Percentiles rank a stretch among this genome's conserved stretches.
Evolutionary conservation across 2,888 invertebrate species (phyloP).

Genomic region (Thera obeliscata): DNA sequence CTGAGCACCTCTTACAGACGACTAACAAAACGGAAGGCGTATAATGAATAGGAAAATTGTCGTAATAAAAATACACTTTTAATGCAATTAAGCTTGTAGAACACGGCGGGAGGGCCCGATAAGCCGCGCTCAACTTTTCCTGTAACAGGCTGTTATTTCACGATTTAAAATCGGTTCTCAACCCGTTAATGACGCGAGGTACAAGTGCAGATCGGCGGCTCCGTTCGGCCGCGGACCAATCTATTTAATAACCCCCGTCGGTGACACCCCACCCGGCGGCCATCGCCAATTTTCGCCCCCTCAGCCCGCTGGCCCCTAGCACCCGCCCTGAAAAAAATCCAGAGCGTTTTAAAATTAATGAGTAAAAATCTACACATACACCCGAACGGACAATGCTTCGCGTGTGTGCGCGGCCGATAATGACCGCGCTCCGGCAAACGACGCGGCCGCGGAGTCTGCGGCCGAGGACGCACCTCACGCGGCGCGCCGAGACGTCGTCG

Average conservation of each 20-base stretch:
- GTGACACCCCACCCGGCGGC: conserved; percentile 84
- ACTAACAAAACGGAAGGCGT: conserved; percentile 37
- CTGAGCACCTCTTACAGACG: conserved; percentile 23
- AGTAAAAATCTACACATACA: conserved; percentile 85
- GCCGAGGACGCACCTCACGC: conserved; percentile 34
- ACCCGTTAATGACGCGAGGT: conserved; percentile 84
- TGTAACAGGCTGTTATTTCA: conserved; percentile 84
- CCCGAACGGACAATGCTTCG: conserved; percentile 67
- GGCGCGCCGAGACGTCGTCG: conserved; percentile 14
- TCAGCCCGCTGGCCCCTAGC: conserved; percentile 69
- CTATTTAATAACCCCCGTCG: conserved; percentile 85
- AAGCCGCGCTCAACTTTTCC: conserved; percentile 82
- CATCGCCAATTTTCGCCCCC: conserved; percentile 82
- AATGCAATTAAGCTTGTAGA: conserved; percentile 79
- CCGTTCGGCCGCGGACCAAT: conserved; percentile 85
- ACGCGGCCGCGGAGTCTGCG: conserved; percentile 48
- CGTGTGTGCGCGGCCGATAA: conserved; percentile 75
- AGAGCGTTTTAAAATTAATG: conserved; percentile 86
- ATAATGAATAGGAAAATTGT: conserved; percentile 58
- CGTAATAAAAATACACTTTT: conserved; percentile 65
- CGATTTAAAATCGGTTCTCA: conserved; percentile 84
- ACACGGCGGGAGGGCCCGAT: conserved; percentile 72
- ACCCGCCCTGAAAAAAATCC: conserved; percentile 85
- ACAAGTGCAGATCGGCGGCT: conserved; percentile 84
- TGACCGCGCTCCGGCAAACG: conserved; percentile 68